phyloP scores from a whole-genome alignment of 2,888 invertebrate genomes.

The Pasiphila rectangulata region DNA sequence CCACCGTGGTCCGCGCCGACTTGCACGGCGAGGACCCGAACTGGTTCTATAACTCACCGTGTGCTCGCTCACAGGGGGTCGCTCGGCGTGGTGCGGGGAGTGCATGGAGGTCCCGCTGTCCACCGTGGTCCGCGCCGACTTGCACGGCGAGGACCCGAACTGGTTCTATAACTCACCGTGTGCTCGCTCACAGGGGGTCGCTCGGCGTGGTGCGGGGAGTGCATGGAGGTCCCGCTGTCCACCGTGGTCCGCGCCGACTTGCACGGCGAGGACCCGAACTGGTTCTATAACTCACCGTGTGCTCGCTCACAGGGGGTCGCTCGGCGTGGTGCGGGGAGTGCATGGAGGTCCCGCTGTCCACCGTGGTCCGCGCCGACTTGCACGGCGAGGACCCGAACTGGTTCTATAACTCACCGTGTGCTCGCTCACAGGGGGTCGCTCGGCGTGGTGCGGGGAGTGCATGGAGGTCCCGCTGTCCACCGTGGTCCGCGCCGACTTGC shows the following conservation, averaged over 20 bases:
- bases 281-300: slow-evolving; percentile 50
- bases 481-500: slow-evolving; percentile 43
- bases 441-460: slow-evolving; percentile 63
- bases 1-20: slow-evolving; percentile 42
- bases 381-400: too few species aligned
- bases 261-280: slow-evolving; percentile 67
- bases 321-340: slow-evolving; percentile 63
- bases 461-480: slow-evolving; percentile 52
- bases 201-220: slow-evolving; percentile 61
- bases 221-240: slow-evolving; percentile 53
- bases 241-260: slow-evolving; percentile 45
- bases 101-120: slow-evolving; percentile 56
- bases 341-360: slow-evolving; percentile 52
- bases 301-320: slow-evolving; percentile 42
- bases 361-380: slow-evolving; percentile 44
- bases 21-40: slow-evolving; percentile 69
- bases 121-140: slow-evolving; percentile 41
- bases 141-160: slow-evolving; percentile 69
- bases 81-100: slow-evolving; percentile 60
- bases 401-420: slow-evolving; percentile 51
- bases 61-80: slow-evolving; percentile 44
- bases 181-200: slow-evolving; percentile 44
- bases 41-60: slow-evolving; percentile 49
- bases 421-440: slow-evolving; percentile 43
- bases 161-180: slow-evolving; percentile 48